Percentiles rank a stretch among this genome's conserved stretches.
Evolutionary conservation across 37 sponge, comb jelly and placozoan species (phyloP).

Genomic region (Halisarca cf. caerulea): DNA sequence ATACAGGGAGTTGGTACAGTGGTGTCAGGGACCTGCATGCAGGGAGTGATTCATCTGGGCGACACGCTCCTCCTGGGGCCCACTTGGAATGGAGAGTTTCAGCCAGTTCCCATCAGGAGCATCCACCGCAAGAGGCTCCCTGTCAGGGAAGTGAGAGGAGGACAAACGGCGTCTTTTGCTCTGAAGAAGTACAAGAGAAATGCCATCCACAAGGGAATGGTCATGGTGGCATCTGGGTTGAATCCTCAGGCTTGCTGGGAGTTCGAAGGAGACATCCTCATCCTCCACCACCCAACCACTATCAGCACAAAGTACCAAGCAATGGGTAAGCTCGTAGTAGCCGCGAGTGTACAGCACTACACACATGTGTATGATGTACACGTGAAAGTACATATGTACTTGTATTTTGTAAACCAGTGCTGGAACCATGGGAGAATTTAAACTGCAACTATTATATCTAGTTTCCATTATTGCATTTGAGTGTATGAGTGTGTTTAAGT

Average conservation of each 20-base stretch:
- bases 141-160: constrained; percentile 88
- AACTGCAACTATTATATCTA: too few species aligned
- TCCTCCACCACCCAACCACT: constrained; percentile 98
- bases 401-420: too few species aligned
- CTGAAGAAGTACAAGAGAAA: constrained; percentile 84
- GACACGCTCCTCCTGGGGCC: constrained; percentile 93
- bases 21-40: constrained; percentile 94
- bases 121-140: constrained; percentile 97
- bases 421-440: too few species aligned
- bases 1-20: constrained; percentile 94
- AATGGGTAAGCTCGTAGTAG: constrained; percentile 90
- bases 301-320: constrained; percentile 96
- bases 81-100: constrained; percentile 83
- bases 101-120: constrained; percentile 79
- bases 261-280: constrained; percentile 96
- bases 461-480: too few species aligned
- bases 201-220: constrained; percentile 97
- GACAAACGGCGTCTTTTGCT: constrained; percentile 98
- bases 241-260: constrained; percentile 91
- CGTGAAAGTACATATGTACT: too few species aligned
- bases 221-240: constrained; percentile 75
- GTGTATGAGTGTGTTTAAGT: too few species aligned
- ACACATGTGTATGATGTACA: too few species aligned
- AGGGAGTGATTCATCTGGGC: constrained; percentile 80
- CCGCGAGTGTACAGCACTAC: too few species aligned